These are phyloP conservation scores for Telmatochromis bifrenatus DNA, from an alignment of 2,113 vertebrate species.

Conservation along the genomic window DNA sequence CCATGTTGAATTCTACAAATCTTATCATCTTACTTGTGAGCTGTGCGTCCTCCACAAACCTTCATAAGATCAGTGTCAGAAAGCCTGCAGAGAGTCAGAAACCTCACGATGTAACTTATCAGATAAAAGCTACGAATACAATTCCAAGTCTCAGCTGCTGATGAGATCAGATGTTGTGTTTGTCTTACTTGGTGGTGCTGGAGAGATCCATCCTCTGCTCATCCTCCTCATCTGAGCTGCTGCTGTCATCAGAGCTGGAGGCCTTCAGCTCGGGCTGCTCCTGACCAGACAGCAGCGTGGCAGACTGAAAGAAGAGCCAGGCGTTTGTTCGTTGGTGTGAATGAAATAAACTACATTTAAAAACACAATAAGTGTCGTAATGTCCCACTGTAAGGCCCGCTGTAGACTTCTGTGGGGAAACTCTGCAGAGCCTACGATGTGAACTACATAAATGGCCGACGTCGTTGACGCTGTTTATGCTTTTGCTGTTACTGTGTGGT, in stretches of 20 bases:
- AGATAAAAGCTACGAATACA: background rate
- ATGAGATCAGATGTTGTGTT: background rate
- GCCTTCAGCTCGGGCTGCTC: conserved; percentile 55
- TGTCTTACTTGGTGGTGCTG: conserved; percentile 66
- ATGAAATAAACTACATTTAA: background rate
- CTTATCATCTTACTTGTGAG: conserved; percentile 82
- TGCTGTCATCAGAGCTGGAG: conserved; percentile 43
- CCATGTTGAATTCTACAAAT: background rate
- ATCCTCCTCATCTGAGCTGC: conserved; percentile 69
- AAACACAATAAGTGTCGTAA: rapidly evolving
- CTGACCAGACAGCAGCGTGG: conserved; percentile 73
- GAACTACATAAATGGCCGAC: background rate
- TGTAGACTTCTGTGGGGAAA: background rate
- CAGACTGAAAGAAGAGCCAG: conserved; percentile 59
- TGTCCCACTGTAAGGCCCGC: background rate
- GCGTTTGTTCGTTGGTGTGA: background rate
- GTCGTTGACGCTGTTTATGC: background rate
- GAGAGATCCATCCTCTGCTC: conserved; percentile 80
- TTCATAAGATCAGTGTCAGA: conserved; percentile 80
- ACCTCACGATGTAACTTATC: background rate
- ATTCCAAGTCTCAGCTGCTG: background rate
- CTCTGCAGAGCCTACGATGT: rapidly evolving
- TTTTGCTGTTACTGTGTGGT: background rate
- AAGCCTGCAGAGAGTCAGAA: conserved; percentile 62
- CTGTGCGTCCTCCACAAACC: conserved; percentile 86